Conservation (phyloP, 2,797 vertebrate species). For the Melanotaenia boesemani region DNA sequence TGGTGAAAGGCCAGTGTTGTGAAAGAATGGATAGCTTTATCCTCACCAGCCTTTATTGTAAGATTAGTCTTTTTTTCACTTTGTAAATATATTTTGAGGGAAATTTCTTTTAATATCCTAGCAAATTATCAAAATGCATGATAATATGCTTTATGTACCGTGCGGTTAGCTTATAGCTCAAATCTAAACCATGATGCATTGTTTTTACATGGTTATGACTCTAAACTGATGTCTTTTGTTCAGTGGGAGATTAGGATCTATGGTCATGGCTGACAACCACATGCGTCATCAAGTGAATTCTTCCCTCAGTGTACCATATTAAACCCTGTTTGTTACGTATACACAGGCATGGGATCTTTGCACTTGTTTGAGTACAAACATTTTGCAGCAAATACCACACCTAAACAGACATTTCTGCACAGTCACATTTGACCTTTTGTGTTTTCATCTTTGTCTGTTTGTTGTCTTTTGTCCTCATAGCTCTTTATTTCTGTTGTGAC, state of each 20-base stretch:
- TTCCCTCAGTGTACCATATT: constrained; percentile 44
- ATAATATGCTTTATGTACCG: not conserved
- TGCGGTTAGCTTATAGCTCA: too few species aligned
- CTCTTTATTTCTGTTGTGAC: not conserved
- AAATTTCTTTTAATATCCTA: not conserved
- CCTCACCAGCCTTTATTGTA: constrained; percentile 20
- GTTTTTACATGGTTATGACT: not conserved
- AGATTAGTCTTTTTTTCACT: constrained; percentile 9
- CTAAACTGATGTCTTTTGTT: constrained; percentile 15
- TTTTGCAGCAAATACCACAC: not conserved
- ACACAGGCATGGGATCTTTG: not conserved
- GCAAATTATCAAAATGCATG: not conserved
- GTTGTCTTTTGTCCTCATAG: not conserved
- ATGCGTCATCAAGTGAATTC: constrained; percentile 44
- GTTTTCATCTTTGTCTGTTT: not conserved
- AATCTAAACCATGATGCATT: not conserved
- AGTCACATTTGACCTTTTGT: not conserved
- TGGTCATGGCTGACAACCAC: constrained; percentile 11
- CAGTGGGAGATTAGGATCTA: constrained; percentile 4
- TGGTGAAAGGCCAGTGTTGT: constrained; percentile 34
- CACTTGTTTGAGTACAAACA: constrained; percentile 16
- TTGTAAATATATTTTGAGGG: not conserved
- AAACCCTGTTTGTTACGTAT: constrained; percentile 40
- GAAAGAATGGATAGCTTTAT: constrained; percentile 52
- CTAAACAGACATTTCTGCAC: constrained; percentile 19